Base-by-base conservation (phyloP, 1,140 invertebrate genomes). In the Plectrocnemia conspersa region DNA sequence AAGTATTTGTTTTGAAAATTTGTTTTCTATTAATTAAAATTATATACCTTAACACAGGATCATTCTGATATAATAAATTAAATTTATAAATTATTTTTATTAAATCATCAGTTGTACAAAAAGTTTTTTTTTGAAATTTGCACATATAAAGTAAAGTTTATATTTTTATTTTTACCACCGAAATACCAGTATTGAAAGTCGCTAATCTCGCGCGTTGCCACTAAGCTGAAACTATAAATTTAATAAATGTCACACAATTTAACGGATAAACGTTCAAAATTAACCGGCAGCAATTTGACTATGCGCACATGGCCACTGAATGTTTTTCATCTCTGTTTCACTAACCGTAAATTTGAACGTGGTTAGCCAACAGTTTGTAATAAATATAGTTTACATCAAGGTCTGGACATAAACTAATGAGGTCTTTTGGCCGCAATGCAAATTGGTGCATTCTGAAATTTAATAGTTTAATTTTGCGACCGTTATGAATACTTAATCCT, bases 261-360 rank as follows among this genome's bases (percentile, higher is more conserved):
- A 42, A 16, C 19, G 40, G 15, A 11, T 21, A 21, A 42, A 21
- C 40, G 11, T 21, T 42, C 16, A 19, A n/a, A 21, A 16, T 10
- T 13, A 11, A n/a, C 40, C n/a, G 19, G 19, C 19, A 16, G n/a
- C n/a, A 42, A 42, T 16, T n/a, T 21, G 10, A 16, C 5, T 4
- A n/a, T 5, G 3, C 36, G 24, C 44, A 18, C 25, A 18, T 24
- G 23, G 5, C n/a, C 22, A 27, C 41, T 27, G 41, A 52, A 46
- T 50, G 41, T 58, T 58, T 58, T 53, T 48, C 56, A 48, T 58
- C 49, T 47, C 47, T 19, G 48, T 52, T 45, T 52, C 48, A 29
- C 56, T 27, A 25, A 52, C 27, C 54, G 38, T 56, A 56, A 56
- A 56, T 56, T 50, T 44, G 9, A 45, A 27, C 21, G 38, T 23